Base-by-base conservation (phyloP, 2,113 vertebrate species). In the Phalacrocorax aristotelis region DNA sequence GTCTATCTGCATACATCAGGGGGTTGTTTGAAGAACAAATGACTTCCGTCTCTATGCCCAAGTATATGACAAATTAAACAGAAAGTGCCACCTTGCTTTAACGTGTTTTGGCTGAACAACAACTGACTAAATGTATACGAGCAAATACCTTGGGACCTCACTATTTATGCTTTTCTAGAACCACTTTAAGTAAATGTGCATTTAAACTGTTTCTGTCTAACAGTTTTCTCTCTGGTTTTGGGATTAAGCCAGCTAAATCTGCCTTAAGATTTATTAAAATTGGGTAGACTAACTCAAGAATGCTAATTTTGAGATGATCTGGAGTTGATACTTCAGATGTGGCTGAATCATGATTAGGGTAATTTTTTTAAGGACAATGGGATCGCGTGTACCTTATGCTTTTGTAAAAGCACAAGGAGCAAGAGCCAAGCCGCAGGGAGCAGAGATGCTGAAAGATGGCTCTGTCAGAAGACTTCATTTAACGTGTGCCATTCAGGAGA, bases 1-100 rank as follows among this genome's bases (percentile, higher is more conserved):
- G 92, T 96, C 96, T 84, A 88, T 84, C 94, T 89, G 83, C 69
- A 34, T 71, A 10, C 61, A 60, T 11, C 0, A 0, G n/a, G 76
- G 66, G 48, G 23, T 48, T 75, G 80, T 81, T 87, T 94, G 86
- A 95, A 95, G 60, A 87, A 85, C n/a, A 93, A 88, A 55, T 86
- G 27, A 38, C 60, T 95, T 78, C 32, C 18, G 7, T 78, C 71
- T 95, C 60, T 83, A 7, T 75, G 58, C 19, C 40, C 54, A 48
- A 52, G 30, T 38, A 26, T 57, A 7, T 18, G 57, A 49, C 68
- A 71, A 80, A 66, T 66, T 29, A 62, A 90, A 49, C 62, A 74
- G 83, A 78, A 95, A 84, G 65, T 79, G 86, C 69, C 83, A 93
- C 44, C 26, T 77, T 55, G 42, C 51, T 91, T 93, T 94, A 66